Percentiles rank a stretch among this genome's conserved stretches.
Evolutionary conservation across 2,888 invertebrate genomes (phyloP).

Genomic region (Hartigia nigra): DNA sequence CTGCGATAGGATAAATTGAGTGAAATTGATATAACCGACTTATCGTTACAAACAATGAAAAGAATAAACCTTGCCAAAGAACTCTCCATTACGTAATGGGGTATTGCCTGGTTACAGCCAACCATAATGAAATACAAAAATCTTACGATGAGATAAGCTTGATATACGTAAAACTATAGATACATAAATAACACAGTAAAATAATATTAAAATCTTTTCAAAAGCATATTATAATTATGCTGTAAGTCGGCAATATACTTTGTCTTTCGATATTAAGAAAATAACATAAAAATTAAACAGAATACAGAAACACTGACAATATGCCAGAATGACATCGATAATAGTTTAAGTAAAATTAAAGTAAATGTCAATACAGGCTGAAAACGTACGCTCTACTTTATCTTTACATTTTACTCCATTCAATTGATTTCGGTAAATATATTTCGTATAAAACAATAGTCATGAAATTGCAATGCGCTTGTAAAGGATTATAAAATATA

Average conservation of each 20-base stretch:
- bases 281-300: not conserved
- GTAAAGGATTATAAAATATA: not conserved
- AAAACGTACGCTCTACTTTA: not conserved
- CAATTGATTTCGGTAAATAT: constrained; percentile 1
- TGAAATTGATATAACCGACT: not conserved
- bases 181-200: not conserved
- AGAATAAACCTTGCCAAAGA: not conserved
- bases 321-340: not conserved
- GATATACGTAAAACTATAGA: not conserved
- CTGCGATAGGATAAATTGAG: not conserved
- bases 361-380: not conserved
- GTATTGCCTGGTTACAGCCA: not conserved
- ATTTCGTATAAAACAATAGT: not conserved
- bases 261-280: not conserved
- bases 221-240: not conserved
- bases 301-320: not conserved
- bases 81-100: not conserved
- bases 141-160: not conserved
- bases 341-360: not conserved
- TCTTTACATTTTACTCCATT: not conserved
- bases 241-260: not conserved
- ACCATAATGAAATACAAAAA: not conserved
- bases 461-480: not conserved
- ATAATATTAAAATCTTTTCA: not conserved
- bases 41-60: not conserved